A percentile compares a stretch with the other conserved stretches of the same genome.
Evolutionary conservation across 2,113 vertebrate species (phyloP).

Genomic region (Indicator indicator): DNA sequence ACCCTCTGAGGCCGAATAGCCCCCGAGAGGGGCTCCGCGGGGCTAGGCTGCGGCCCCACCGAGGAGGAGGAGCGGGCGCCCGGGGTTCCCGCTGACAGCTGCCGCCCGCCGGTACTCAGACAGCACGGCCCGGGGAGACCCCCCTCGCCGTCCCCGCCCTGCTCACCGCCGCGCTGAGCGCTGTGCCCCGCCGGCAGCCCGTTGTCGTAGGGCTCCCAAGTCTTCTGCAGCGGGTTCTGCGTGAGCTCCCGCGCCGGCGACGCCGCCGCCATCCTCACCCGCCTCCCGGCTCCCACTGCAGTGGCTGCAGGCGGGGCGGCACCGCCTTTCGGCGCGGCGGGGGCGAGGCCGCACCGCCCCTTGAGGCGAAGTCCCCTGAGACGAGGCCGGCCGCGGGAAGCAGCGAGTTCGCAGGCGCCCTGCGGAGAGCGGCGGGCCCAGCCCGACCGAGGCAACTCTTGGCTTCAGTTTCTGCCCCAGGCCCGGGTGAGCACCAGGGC

Average conservation of each 20-base stretch:
- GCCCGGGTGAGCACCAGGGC: not conserved
- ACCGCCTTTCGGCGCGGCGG: not conserved
- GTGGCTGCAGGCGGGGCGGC: not conserved
- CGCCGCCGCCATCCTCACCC: constrained; percentile 35
- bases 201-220: constrained; percentile 55
- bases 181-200: constrained; percentile 60
- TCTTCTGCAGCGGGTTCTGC: constrained; percentile 66
- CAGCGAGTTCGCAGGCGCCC: not conserved
- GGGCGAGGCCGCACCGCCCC: not conserved
- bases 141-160: not conserved
- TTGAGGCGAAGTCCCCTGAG: not conserved
- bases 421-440: not conserved
- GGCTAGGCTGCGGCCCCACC: not conserved
- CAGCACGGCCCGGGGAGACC: not conserved
- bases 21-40: not conserved
- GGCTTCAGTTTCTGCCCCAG: not conserved
- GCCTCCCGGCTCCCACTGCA: constrained; percentile 3
- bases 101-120: not conserved
- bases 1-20: rapidly evolving
- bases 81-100: not conserved
- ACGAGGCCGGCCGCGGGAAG: not conserved
- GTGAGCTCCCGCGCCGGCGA: constrained; percentile 49
- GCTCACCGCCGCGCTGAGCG: constrained; percentile 62
- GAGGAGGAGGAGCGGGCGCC: not conserved
- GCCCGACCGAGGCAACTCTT: not conserved